phyloP scores from a whole-genome alignment of 1,140 invertebrate species.

The Penaeus japonicus region DNA sequence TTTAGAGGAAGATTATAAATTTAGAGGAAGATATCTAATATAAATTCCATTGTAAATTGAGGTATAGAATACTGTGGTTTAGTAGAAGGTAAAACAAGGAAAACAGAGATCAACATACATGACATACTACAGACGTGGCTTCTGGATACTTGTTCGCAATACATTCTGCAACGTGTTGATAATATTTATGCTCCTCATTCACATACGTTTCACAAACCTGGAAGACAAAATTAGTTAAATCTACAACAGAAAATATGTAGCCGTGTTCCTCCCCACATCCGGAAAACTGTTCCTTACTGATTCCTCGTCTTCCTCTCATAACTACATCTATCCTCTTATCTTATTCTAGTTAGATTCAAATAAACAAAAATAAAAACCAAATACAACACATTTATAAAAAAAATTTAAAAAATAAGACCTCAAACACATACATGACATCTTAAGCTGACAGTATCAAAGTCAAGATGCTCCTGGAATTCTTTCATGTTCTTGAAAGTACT shows the following conservation, averaged over 20 bases:
- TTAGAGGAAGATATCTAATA: background rate
- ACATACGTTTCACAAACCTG: conserved; percentile 25
- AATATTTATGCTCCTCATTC: conserved; percentile 23
- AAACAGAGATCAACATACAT: background rate
- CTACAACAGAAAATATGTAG: background rate
- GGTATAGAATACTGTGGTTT: too few species aligned
- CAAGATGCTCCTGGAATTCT: conserved; percentile 23
- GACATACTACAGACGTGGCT: background rate
- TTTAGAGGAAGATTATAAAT: background rate
- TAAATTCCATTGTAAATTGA: too few species aligned
- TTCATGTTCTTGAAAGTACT: background rate
- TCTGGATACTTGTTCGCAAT: background rate
- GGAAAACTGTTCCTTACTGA: too few species aligned
- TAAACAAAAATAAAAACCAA: too few species aligned
- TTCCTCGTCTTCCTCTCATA: too few species aligned
- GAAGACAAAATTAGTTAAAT: background rate
- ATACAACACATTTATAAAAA: too few species aligned
- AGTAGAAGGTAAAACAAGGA: too few species aligned
- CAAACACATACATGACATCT: conserved; percentile 16
- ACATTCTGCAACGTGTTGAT: conserved; percentile 21
- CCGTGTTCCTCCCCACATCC: too few species aligned
- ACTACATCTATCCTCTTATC: too few species aligned
- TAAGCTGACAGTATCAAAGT: conserved; percentile 15
- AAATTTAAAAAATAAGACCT: too few species aligned
- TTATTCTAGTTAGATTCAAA: too few species aligned